phyloP scores from a whole-genome alignment of 2,797 vertebrate species.

The Coracias cyanogaster region DNA sequence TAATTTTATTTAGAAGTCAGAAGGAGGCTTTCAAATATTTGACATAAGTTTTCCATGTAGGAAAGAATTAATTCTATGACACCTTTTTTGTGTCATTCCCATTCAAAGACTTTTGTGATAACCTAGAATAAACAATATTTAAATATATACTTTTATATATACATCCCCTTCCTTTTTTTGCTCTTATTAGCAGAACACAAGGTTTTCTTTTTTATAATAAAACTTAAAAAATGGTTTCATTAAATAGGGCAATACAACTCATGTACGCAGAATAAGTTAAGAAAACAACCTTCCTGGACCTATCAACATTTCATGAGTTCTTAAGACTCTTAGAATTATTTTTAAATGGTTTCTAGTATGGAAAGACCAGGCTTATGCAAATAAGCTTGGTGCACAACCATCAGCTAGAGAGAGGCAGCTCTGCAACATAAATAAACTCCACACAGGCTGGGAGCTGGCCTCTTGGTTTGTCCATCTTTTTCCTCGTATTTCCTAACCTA shows the following conservation, averaged over 20 bases:
- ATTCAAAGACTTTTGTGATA: background rate
- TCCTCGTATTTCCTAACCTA: background rate
- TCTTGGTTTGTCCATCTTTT: background rate
- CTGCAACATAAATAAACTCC: background rate
- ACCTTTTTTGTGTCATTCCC: background rate
- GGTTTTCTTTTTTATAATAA: background rate
- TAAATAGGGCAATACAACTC: background rate
- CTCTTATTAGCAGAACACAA: background rate
- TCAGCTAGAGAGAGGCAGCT: background rate
- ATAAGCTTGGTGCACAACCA: background rate
- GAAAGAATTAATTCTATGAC: background rate
- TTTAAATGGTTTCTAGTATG: background rate
- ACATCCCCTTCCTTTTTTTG: fast-evolving
- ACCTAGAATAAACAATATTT: background rate
- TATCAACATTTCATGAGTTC: background rate
- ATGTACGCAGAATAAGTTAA: background rate
- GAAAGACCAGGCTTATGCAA: background rate
- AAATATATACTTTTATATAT: background rate
- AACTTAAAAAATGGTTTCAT: background rate
- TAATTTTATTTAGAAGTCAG: background rate
- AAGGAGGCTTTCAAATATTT: background rate
- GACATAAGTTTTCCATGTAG: background rate
- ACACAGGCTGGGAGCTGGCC: background rate
- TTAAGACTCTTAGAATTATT: background rate
- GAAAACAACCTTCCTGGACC: background rate